Base-by-base conservation (phyloP, 2,888 invertebrate genomes). In the Heliconius ethilla region DNA sequence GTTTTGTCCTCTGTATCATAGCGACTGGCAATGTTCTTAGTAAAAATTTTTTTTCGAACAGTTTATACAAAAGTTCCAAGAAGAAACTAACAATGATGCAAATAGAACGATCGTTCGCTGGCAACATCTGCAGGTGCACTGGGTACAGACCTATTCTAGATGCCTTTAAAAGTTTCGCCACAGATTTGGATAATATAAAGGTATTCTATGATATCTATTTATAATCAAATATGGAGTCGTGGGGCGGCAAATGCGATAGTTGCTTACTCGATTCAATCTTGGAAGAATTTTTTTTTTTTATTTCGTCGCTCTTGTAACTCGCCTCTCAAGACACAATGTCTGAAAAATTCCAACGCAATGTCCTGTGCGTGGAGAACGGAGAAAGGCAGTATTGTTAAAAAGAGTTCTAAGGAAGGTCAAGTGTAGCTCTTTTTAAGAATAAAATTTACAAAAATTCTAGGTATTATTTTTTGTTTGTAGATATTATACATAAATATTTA, bases 81-180 rank as follows among this genome's bases (percentile, higher is more conserved):
- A 85, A 83, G 69, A 89, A 90, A 65, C 85, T 96, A 63, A 95
- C 96, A 1, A 95, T 95, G 93, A 91, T 95, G 79, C 95, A 96
- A 82, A 95, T 97, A 6, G 97, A 97, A 86, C 95, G 96, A 83
- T 95, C 96, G 0, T 97, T 97, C 80, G 97, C 97, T 2, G 96
- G 97, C 25, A 97, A 97, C 85, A 95, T 97, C 70, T 97, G 97
- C 80, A 95, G 97, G 10, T 97, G 97, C 84, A 97, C 97, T 0
- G 97, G 97, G 0, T 97, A 97, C 87, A 91, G 97, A 4, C 96
- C 97, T 0, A 97, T 97, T 74, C 88, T 97, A 76, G 97, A 97
- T 85, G 96, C 97, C 2, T 97, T 97, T 91, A 97, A 97, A 86
- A 96, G 96, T 29, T 96, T 97, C 82, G 96, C 97, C 1, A 91